Conservation (phyloP, 2,797 vertebrate species). For the Parauchenoglanis punctatus region DNA sequence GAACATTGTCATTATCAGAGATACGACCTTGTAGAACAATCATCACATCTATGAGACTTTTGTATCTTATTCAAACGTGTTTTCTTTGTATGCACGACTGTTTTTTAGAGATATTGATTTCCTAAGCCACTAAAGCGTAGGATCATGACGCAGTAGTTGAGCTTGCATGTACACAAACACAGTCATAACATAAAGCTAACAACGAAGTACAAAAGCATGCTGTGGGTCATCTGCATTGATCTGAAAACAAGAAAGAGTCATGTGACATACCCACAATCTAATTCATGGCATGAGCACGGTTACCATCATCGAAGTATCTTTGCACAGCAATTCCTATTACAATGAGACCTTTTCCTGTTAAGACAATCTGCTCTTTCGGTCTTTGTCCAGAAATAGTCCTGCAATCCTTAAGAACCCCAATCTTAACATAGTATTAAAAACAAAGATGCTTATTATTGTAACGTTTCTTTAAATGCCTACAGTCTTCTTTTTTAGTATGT, state of each 20-base stretch:
- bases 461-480: neutral
- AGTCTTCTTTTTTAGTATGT: neutral
- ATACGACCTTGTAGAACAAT: neutral
- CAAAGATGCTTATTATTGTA: neutral
- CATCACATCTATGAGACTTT: neutral
- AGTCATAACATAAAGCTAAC: neutral
- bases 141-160: neutral
- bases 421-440: neutral
- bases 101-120: neutral
- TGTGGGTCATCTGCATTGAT: neutral
- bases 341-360: neutral
- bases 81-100: neutral
- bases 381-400: neutral
- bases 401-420: neutral
- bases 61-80: neutral
- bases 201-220: neutral
- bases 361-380: neutral
- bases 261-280: neutral
- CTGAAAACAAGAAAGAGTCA: neutral
- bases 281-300: neutral
- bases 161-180: too few species aligned
- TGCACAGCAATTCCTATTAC: neutral
- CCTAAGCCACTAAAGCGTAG: neutral
- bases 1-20: neutral
- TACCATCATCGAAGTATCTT: neutral